Conservation (phyloP, 2,888 invertebrate species). For the Thecocarcelia acutangulata region DNA sequence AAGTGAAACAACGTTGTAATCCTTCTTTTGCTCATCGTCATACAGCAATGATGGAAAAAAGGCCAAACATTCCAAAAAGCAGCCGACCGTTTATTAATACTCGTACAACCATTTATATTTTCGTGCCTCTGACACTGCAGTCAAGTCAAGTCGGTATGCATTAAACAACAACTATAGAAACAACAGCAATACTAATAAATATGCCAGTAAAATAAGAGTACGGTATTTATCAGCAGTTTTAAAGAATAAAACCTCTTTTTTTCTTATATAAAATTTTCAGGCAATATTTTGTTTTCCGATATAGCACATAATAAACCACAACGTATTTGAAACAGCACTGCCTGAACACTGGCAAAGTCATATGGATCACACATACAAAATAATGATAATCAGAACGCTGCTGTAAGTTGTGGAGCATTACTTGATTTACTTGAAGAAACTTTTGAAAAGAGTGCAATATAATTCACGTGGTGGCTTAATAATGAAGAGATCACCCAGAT, state of each 20-base stretch:
- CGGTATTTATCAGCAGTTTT: not conserved
- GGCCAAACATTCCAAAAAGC: conserved; percentile 9
- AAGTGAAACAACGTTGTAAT: not conserved
- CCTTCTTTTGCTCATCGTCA: conserved; percentile 25
- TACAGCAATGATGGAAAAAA: not conserved
- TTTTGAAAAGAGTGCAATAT: too few relatives aligned
- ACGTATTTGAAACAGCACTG: too few relatives aligned
- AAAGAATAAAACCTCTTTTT: not conserved
- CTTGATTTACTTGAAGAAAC: too few relatives aligned
- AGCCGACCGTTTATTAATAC: conserved; percentile 23
- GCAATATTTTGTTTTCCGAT: too few relatives aligned
- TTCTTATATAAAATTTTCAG: too few relatives aligned
- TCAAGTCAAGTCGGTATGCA: conserved; percentile 11
- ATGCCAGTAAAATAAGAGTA: not conserved
- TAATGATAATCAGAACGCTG: too few relatives aligned
- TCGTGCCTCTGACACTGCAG: conserved; percentile 9
- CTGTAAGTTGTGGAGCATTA: too few relatives aligned
- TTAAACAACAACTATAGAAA: conserved; percentile 5
- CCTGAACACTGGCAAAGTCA: too few relatives aligned
- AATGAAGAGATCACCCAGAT: too few relatives aligned
- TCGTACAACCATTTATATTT: conserved; percentile 16
- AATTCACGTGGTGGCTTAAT: too few relatives aligned
- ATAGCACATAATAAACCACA: too few relatives aligned
- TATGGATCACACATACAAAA: too few relatives aligned
- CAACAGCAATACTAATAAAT: conserved; percentile 11